phyloP scores from a whole-genome alignment of 2,888 invertebrate genomes.

The Ichneumon xanthorius region DNA sequence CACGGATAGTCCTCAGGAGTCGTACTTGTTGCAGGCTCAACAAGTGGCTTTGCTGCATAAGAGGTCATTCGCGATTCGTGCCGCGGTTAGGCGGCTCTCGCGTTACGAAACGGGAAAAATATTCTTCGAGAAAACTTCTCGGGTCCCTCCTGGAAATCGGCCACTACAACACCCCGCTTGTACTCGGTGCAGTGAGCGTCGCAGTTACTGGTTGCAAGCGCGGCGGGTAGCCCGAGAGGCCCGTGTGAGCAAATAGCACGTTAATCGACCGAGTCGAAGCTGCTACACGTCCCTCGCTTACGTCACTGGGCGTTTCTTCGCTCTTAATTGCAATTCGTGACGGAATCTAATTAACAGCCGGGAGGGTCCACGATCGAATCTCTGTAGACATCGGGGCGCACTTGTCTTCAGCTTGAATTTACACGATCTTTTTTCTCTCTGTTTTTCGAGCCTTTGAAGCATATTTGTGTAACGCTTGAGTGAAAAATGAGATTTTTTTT shows the following conservation, averaged over 20 bases:
- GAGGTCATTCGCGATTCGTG: conserved; percentile 67
- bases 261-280: conserved; percentile 33
- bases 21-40: conserved; percentile 29
- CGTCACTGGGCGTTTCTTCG: conserved; percentile 64
- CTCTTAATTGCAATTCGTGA: conserved; percentile 66
- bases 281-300: conserved; percentile 45
- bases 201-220: neutral
- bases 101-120: conserved; percentile 63
- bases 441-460: no score
- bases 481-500: no score
- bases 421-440: no score
- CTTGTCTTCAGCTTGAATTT: no score
- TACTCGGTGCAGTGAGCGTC: neutral
- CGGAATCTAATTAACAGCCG: conserved; percentile 58
- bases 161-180: conserved; percentile 20
- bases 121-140: conserved; percentile 61
- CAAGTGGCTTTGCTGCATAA: conserved; percentile 52
- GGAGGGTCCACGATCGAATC: neutral
- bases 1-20: conserved; percentile 54
- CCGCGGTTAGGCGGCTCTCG: conserved; percentile 62
- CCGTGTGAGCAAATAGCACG: neutral
- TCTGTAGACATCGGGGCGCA: neutral
- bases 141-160: conserved; percentile 47
- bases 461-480: no score
- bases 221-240: neutral